Evolutionary conservation across 1,140 invertebrate species (phyloP).

Genomic region (Zaprionus vittiger): DNA sequence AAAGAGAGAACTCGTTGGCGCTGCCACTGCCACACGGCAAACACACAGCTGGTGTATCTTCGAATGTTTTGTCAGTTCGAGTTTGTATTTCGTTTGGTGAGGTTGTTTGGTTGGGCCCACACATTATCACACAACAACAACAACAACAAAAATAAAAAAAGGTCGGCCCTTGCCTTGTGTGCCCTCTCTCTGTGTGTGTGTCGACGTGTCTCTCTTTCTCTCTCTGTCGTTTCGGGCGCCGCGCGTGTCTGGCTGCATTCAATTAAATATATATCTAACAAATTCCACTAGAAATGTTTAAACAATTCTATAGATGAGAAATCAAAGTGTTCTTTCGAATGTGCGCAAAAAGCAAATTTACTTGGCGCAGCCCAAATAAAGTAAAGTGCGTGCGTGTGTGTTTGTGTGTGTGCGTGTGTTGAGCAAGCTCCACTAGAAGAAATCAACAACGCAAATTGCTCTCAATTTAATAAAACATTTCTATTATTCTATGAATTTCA

Average conservation of each 20-base stretch:
- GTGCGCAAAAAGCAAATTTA: slow-evolving; percentile 60
- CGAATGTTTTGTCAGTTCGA: slow-evolving; percentile 72
- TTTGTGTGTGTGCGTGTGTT: slow-evolving; percentile 50
- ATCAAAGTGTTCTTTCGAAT: slow-evolving; percentile 28
- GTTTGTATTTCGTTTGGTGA: slow-evolving; percentile 84
- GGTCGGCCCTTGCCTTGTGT: slow-evolving; percentile 38
- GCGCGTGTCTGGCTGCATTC: slow-evolving; percentile 52
- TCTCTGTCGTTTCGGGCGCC: slow-evolving; percentile 21
- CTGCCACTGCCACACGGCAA: slow-evolving; percentile 17
- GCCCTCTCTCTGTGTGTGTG: slow-evolving; percentile 58
- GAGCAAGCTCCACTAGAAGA: slow-evolving; percentile 40
- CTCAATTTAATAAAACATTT: slow-evolving; percentile 14
- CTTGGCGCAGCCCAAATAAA: slow-evolving; percentile 68
- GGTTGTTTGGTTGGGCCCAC: slow-evolving; percentile 60
- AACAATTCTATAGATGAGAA: slow-evolving; percentile 50
- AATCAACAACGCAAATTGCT: slow-evolving; percentile 25
- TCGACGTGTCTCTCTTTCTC: slow-evolving; percentile 61
- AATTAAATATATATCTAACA: slow-evolving; percentile 43
- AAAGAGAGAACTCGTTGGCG: slow-evolving; percentile 11
- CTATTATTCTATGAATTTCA: slow-evolving; percentile 25
- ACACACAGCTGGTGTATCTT: slow-evolving; percentile 72
- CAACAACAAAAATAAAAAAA: slow-evolving; percentile 36
- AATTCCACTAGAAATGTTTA: slow-evolving; percentile 21
- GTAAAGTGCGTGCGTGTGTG: slow-evolving; percentile 63
- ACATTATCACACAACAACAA: slow-evolving; percentile 20